These are phyloP conservation scores for Gallinago stenura DNA, from an alignment of 2,797 vertebrate genomes.

Conservation along the genomic window DNA sequence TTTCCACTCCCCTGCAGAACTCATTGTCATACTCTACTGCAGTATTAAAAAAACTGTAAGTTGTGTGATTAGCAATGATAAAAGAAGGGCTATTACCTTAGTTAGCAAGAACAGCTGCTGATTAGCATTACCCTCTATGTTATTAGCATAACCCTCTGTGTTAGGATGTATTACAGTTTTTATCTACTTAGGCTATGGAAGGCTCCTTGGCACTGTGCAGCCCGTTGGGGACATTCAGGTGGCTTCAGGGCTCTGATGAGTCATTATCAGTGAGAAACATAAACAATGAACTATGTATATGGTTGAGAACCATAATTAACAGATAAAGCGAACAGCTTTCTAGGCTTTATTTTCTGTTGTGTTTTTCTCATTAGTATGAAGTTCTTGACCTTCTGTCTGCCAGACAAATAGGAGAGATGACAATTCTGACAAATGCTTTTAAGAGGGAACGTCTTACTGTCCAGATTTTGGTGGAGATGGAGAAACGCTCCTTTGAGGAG, in stretches of 20 bases:
- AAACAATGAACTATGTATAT: not conserved
- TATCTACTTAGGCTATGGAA: not conserved
- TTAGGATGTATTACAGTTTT: not conserved
- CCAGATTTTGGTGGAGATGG: conserved; percentile 29
- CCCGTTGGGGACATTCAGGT: not conserved
- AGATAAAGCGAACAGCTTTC: not conserved
- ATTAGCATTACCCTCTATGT: not conserved
- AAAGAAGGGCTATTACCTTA: not conserved
- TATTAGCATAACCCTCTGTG: too few species aligned
- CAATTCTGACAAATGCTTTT: not conserved
- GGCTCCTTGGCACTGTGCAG: not conserved
- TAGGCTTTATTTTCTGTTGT: not conserved
- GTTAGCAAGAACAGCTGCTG: not conserved
- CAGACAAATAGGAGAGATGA: conserved; percentile 25
- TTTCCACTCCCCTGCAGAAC: not conserved
- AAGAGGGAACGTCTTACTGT: not conserved
- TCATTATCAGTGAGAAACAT: not conserved
- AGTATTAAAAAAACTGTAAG: not conserved
- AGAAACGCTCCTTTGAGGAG: not conserved
- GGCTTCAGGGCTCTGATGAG: not conserved
- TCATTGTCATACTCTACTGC: too few species aligned
- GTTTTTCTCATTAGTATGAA: conserved; percentile 14
- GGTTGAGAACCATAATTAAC: not conserved
- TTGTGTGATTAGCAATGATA: not conserved
- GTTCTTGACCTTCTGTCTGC: not conserved